These are phyloP conservation scores for Cyanoliseus patagonus DNA, from an alignment of 2,113 vertebrate species.

Conservation along the genomic window DNA sequence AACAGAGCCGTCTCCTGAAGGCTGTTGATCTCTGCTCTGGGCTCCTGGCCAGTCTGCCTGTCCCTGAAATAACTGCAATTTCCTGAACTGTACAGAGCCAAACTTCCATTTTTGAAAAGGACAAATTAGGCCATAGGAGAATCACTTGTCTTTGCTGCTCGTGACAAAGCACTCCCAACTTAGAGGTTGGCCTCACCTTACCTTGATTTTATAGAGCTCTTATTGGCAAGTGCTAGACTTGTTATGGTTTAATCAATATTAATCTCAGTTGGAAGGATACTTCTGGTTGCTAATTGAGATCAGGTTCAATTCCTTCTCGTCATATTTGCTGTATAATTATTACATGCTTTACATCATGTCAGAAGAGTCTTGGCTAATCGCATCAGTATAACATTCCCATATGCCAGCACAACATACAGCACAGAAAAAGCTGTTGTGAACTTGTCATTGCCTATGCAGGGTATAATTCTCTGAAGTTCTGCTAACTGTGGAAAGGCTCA, in stretches of 20 bases:
- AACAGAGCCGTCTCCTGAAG: background rate
- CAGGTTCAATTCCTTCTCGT: conserved; percentile 47
- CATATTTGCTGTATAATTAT: conserved; percentile 58
- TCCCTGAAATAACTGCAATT: conserved; percentile 38
- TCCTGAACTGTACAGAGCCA: conserved; percentile 49
- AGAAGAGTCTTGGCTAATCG: background rate
- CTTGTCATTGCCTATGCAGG: background rate
- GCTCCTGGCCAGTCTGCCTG: conserved; percentile 34
- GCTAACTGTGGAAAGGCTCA: background rate
- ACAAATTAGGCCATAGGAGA: conserved; percentile 56
- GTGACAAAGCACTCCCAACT: conserved; percentile 40
- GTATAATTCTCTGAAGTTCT: background rate
- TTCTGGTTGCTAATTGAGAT: conserved; percentile 68
- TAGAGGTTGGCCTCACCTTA: conserved; percentile 62
- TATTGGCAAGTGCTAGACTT: conserved; percentile 60
- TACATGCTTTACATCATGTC: conserved; percentile 60
- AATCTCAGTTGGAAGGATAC: conserved; percentile 64
- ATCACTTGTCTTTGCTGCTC: conserved; percentile 38
- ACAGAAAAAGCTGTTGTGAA: background rate
- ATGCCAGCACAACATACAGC: background rate
- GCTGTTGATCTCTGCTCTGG: conserved; percentile 45
- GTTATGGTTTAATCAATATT: conserved; percentile 70
- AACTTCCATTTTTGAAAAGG: conserved; percentile 50
- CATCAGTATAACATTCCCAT: background rate
- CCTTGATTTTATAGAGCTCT: conserved; percentile 59